phyloP scores from a whole-genome alignment of 2,113 vertebrate species.

The Ascaphus truei region DNA sequence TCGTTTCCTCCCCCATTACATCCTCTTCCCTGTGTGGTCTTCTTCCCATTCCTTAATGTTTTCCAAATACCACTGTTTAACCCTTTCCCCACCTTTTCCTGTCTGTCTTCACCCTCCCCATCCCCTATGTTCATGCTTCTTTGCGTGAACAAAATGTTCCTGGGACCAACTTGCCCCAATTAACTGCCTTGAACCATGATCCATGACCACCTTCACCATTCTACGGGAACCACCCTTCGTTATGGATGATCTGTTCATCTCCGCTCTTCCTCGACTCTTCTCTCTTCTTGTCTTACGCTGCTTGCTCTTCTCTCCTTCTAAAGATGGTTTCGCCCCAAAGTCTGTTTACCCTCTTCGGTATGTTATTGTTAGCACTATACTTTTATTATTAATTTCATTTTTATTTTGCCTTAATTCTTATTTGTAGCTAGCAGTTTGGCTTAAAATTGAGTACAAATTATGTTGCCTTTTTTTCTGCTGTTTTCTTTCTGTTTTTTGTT shows the following conservation, averaged over 20 bases:
- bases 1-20: constrained; percentile 77
- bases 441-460: constrained; percentile 94
- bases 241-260: constrained; percentile 99
- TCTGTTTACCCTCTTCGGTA: constrained; percentile 90
- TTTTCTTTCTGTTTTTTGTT: constrained; percentile 70
- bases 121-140: constrained; percentile 82
- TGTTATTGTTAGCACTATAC: constrained; percentile 93
- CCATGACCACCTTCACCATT: constrained; percentile 99
- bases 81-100: constrained; percentile 61
- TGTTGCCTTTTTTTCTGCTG: constrained; percentile 74
- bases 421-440: constrained; percentile 98
- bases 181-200: constrained; percentile 95
- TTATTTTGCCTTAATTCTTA: constrained; percentile 87
- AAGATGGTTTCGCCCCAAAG: constrained; percentile 90
- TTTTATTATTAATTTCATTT: constrained; percentile 80
- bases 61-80: constrained; percentile 57
- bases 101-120: constrained; percentile 61
- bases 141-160: constrained; percentile 89
- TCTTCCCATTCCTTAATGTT: constrained; percentile 65
- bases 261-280: constrained; percentile 98
- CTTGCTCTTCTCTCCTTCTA: constrained; percentile 89
- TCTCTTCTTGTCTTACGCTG: constrained; percentile 99
- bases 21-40: constrained; percentile 69
- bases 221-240: constrained; percentile 98
- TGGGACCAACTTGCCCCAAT: constrained; percentile 96